Conservation (phyloP, 2,888 invertebrate species). For the Tolmerus cingulatus region DNA sequence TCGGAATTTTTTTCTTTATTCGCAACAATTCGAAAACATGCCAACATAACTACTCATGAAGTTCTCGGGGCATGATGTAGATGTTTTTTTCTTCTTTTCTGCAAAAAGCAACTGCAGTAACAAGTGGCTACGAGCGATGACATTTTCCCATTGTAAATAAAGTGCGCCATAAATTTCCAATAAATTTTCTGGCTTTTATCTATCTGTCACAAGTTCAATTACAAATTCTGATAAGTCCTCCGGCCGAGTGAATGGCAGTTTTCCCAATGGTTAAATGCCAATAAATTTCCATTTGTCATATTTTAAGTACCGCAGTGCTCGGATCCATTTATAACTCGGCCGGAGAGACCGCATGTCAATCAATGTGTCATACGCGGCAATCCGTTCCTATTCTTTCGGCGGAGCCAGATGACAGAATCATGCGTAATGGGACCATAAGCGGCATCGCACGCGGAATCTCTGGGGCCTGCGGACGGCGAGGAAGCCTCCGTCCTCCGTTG, state of each 20-base stretch:
- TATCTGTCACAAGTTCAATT: conserved; percentile 41
- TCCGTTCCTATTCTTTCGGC: conserved; percentile 36
- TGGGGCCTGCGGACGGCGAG: not conserved
- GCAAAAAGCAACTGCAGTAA: not conserved
- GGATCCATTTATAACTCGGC: conserved; percentile 36
- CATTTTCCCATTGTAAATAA: conserved; percentile 28
- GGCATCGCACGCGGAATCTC: conserved; percentile 16
- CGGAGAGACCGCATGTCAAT: conserved; percentile 36
- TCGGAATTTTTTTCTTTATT: not conserved
- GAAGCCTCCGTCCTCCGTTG: not conserved
- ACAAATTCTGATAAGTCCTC: conserved; percentile 38
- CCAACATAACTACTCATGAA: not conserved
- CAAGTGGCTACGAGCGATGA: not conserved
- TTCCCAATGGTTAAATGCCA: conserved; percentile 38
- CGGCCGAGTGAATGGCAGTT: conserved; percentile 27
- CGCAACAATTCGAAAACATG: not conserved
- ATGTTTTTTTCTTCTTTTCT: not conserved
- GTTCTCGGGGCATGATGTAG: not conserved
- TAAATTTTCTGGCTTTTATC: conserved; percentile 40
- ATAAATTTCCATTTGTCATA: conserved; percentile 46
- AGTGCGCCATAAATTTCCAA: conserved; percentile 28
- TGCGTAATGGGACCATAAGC: conserved; percentile 33
- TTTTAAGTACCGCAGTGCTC: conserved; percentile 39
- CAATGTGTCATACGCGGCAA: conserved; percentile 36
- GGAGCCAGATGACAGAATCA: conserved; percentile 23